Conservation (phyloP, 2,888 invertebrate species). For the Hofmannophila pseudospretella region DNA sequence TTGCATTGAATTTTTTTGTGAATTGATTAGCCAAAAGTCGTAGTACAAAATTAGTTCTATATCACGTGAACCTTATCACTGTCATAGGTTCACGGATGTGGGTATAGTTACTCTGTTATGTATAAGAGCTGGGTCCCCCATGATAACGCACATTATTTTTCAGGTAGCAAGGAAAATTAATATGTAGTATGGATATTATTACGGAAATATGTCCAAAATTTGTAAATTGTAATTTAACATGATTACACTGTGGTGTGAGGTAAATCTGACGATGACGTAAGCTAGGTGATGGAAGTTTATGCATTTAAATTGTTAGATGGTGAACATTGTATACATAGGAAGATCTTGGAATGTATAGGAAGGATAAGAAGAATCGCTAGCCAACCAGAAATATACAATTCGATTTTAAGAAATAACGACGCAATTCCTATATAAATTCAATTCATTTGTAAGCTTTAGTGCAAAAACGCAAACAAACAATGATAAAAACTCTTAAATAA, state of each 20-base stretch:
- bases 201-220: constrained; percentile 20
- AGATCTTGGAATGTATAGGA: constrained; percentile 10
- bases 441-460: constrained; percentile 22
- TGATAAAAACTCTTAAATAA: no score
- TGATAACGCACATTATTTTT: background rate
- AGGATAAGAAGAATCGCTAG: constrained; percentile 16
- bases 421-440: constrained; percentile 22
- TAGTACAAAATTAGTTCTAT: no score
- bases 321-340: constrained; percentile 24
- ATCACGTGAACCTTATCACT: no score
- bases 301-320: constrained; percentile 35
- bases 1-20: no score
- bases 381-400: constrained; percentile 11
- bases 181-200: background rate
- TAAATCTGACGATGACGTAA: constrained; percentile 44
- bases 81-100: no score
- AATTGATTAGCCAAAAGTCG: no score
- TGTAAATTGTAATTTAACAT: constrained; percentile 29
- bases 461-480: constrained; percentile 31
- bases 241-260: constrained; percentile 62
- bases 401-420: background rate
- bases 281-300: constrained; percentile 39
- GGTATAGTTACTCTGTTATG: no score
- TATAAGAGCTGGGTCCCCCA: no score
- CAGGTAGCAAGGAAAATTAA: no score